phyloP scores from a whole-genome alignment of 2,797 vertebrate species.

The Amazona finschi region DNA sequence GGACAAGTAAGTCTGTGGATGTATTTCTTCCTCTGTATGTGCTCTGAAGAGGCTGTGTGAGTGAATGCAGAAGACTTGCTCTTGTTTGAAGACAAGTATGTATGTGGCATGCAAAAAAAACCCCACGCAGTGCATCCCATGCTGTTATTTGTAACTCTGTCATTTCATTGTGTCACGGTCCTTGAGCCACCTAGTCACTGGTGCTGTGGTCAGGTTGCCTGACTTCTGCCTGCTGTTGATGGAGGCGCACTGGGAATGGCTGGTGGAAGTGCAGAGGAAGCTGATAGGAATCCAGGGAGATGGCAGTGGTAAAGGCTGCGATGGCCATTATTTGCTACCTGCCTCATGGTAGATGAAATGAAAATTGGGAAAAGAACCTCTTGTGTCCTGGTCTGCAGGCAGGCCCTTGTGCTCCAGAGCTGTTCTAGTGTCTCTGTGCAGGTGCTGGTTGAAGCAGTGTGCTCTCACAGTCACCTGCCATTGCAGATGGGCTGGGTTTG shows the following conservation, averaged over 20 bases:
- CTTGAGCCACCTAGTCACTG: background rate
- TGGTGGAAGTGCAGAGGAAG: background rate
- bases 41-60: background rate
- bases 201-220: background rate
- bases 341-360: background rate
- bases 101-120: background rate
- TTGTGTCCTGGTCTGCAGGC: background rate
- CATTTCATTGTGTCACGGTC: background rate
- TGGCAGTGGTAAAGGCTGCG: rapidly evolving
- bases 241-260: background rate
- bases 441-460: background rate
- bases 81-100: background rate
- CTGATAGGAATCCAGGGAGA: background rate
- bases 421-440: background rate
- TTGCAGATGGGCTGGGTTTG: background rate
- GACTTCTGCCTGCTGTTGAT: background rate
- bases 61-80: background rate
- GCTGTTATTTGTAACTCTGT: background rate
- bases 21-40: background rate
- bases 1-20: conserved; percentile 82
- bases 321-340: background rate
- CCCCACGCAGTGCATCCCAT: rapidly evolving
- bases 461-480: background rate
- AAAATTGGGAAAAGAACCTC: background rate
- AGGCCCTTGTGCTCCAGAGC: background rate